Conservation (phyloP, 30 jellyfish, hydroid and myxozoan genomes). For the Phacellophora camtschatica region DNA sequence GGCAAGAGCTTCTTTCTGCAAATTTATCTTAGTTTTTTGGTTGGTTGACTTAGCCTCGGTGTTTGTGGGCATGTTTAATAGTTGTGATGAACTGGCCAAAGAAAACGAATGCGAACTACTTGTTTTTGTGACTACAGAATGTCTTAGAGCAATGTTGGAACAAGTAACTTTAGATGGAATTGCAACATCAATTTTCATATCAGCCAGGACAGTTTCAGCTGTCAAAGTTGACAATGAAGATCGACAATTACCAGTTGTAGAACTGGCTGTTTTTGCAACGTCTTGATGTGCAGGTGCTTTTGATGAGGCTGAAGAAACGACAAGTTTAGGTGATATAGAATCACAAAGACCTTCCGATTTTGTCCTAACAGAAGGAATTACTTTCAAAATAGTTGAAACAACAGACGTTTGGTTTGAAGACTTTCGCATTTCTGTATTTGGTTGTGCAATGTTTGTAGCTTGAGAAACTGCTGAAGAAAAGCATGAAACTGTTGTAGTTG, state of each 20-base stretch:
- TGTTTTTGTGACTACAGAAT: not conserved
- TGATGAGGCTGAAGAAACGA: not conserved
- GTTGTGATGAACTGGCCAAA: not conserved
- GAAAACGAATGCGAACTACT: not conserved
- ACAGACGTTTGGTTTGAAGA: constrained; percentile 26
- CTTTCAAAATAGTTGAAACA: constrained; percentile 36
- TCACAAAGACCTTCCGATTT: constrained; percentile 3
- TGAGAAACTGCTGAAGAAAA: constrained; percentile 37
- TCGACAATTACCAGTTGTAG: not conserved
- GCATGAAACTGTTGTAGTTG: constrained; percentile 33
- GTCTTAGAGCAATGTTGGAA: not conserved
- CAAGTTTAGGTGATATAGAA: not conserved
- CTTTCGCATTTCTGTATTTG: constrained; percentile 5
- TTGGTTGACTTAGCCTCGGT: not conserved
- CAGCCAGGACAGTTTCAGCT: not conserved
- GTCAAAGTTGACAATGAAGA: not conserved
- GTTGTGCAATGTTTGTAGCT: constrained; percentile 7
- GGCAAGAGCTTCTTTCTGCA: not conserved
- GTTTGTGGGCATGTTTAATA: not conserved
- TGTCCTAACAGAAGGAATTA: constrained; percentile 34
- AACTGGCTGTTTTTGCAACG: not conserved
- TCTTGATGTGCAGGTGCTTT: not conserved
- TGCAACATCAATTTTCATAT: not conserved
- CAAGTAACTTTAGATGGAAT: not conserved
- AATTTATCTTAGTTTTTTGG: not conserved